phyloP scores from a whole-genome alignment of 2,113 vertebrate genomes.

The Murina feae region DNA sequence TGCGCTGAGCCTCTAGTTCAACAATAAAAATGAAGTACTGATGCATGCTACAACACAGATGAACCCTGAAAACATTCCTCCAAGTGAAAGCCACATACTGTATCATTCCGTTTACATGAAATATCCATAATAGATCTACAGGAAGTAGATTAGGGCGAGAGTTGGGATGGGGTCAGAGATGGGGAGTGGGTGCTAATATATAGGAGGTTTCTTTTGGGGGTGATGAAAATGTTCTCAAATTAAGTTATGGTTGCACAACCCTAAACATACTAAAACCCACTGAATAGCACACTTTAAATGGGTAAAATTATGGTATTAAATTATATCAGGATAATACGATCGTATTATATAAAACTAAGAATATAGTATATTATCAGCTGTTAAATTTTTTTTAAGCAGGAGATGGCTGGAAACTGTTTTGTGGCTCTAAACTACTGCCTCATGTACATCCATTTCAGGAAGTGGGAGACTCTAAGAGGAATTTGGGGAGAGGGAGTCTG shows the following conservation, averaged over 20 bases:
- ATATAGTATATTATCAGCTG: neutral
- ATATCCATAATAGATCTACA: neutral
- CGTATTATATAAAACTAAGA: neutral
- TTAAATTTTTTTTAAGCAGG: neutral
- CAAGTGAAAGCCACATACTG: neutral
- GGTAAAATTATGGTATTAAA: neutral
- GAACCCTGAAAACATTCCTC: neutral
- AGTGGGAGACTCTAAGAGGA: neutral
- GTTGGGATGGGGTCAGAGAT: neutral
- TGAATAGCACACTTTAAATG: neutral
- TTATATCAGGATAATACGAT: neutral
- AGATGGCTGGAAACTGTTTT: neutral
- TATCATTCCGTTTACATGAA: neutral
- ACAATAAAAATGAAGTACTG: neutral
- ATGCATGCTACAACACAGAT: fast-evolving
- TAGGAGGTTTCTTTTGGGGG: neutral
- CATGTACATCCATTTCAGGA: neutral
- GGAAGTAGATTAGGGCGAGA: neutral
- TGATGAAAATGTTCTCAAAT: neutral
- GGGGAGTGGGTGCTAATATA: neutral
- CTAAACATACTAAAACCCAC: neutral
- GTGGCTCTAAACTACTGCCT: neutral
- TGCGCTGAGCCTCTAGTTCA: too few species aligned
- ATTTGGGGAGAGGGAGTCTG: neutral
- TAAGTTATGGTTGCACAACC: neutral